A percentile compares a stretch with the other conserved stretches of the same genome.
Evolutionary conservation across 1,140 invertebrate genomes (phyloP).

Genomic region (Conopomorpha cramerella): DNA sequence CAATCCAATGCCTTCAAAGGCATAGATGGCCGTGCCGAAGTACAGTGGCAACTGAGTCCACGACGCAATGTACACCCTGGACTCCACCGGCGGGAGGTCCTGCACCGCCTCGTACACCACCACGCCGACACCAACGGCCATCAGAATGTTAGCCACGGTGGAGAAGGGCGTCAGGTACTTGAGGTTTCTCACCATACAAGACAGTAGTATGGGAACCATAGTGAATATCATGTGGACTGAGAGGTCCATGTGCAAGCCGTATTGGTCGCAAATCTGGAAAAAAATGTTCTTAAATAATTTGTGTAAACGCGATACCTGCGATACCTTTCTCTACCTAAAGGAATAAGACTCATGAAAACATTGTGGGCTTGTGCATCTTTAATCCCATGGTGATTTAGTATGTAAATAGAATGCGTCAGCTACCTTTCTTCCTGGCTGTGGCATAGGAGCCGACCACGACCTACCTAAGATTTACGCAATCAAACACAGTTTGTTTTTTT

Average conservation of each 20-base stretch:
- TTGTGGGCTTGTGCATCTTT: no score
- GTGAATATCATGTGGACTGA: slow-evolving; percentile 73
- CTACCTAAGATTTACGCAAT: no score
- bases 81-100: slow-evolving; percentile 65
- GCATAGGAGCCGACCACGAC: no score
- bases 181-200: slow-evolving; percentile 76
- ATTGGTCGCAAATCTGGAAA: slow-evolving; percentile 67
- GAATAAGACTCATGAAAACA: no score
- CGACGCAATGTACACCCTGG: slow-evolving; percentile 60
- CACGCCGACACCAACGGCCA: slow-evolving; percentile 67
- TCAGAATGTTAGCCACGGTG: slow-evolving; percentile 72
- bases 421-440: no score
- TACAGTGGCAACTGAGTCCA: slow-evolving; percentile 69
- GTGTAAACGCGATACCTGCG: no score
- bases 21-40: slow-evolving; percentile 78
- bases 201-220: slow-evolving; percentile 72
- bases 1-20: slow-evolving; percentile 80
- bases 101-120: slow-evolving; percentile 73
- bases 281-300: background rate
- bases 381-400: no score
- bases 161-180: slow-evolving; percentile 76
- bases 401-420: no score
- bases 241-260: slow-evolving; percentile 63
- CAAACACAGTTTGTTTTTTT: no score
- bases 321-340: no score